phyloP scores from a whole-genome alignment of 2,113 vertebrate species.

The Alethe diademata region DNA sequence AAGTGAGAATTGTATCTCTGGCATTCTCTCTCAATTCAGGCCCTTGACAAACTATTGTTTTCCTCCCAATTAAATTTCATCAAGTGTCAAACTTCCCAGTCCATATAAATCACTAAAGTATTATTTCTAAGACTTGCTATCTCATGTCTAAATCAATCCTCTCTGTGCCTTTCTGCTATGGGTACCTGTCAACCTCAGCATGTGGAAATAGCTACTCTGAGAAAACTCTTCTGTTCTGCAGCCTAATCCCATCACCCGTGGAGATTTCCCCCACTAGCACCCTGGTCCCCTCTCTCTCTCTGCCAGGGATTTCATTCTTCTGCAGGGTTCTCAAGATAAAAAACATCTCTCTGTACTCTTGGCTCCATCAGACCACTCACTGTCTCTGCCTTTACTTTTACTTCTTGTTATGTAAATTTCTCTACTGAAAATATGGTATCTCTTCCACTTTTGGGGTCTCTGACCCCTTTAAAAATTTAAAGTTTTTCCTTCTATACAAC shows the following conservation, averaged over 20 bases:
- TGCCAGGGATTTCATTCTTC: neutral
- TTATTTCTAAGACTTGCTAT: neutral
- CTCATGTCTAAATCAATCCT: neutral
- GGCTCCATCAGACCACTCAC: fast-evolving
- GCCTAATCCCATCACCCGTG: neutral
- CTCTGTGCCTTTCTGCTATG: neutral
- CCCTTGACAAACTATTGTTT: neutral
- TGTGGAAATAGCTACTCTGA: neutral
- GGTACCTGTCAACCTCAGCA: neutral
- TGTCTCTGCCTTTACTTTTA: neutral
- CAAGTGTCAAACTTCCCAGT: neutral
- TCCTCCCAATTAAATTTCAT: neutral
- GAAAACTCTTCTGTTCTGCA: neutral
- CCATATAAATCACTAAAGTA: neutral
- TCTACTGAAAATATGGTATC: neutral
- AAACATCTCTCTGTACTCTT: neutral
- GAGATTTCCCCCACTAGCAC: fast-evolving
- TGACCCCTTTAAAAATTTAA: neutral
- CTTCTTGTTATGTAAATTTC: neutral
- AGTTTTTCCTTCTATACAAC: neutral
- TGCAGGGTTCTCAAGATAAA: neutral
- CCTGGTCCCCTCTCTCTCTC: no score
- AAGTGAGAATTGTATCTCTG: neutral
- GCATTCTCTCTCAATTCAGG: neutral
- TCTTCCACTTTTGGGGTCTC: neutral